Conservation (phyloP, 2,113 vertebrate species). For the Proteles cristata region DNA sequence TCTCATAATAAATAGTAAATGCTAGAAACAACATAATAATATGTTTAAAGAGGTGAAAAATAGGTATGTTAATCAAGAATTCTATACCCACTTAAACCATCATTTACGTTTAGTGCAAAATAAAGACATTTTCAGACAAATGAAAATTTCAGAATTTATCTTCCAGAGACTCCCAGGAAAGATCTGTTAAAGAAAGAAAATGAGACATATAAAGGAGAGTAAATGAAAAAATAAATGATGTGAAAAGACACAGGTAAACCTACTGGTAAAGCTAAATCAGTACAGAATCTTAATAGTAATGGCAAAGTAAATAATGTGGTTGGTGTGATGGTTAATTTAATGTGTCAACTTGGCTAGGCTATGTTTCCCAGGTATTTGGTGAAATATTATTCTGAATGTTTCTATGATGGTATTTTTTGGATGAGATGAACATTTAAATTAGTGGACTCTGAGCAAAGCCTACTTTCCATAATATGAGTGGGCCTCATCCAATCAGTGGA, state of each 20-base stretch:
- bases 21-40: not conserved
- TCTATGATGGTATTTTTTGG: not conserved
- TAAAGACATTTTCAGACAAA: not conserved
- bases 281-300: not conserved
- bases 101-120: slow-evolving; percentile 16
- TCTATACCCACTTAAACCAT: not conserved
- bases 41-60: not conserved
- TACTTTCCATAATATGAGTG: not conserved
- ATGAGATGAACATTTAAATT: slow-evolving; percentile 10
- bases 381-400: not conserved
- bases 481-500: not conserved
- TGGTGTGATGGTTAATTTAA: not conserved
- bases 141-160: slow-evolving; percentile 1
- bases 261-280: not conserved
- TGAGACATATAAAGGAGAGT: not conserved
- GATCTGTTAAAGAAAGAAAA: slow-evolving; percentile 10
- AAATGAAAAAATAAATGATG: not conserved
- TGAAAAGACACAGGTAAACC: slow-evolving; percentile 11
- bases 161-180: not conserved
- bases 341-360: not conserved
- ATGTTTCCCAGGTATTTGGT: not conserved
- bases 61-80: not conserved
- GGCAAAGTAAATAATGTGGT: not conserved
- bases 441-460: not conserved
- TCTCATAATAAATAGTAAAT: not conserved